phyloP scores from a whole-genome alignment of 2,888 invertebrate species.

The Romanomermis culicivorax region DNA sequence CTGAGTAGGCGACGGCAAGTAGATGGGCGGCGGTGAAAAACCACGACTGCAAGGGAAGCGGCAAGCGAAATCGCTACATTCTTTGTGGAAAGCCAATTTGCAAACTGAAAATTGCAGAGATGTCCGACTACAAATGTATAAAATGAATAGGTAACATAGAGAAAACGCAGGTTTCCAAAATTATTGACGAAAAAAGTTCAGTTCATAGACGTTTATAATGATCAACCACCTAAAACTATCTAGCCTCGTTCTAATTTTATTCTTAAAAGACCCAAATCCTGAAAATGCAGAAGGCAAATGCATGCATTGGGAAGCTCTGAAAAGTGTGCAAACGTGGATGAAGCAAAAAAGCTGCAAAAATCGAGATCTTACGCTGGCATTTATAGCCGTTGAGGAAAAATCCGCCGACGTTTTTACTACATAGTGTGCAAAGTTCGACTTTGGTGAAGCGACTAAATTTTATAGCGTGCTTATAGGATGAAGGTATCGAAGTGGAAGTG shows the following conservation, averaged over 20 bases:
- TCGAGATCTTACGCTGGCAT: conserved; percentile 40
- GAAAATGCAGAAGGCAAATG: too few relatives aligned
- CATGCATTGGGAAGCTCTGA: too few relatives aligned
- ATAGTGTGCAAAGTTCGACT: conserved; percentile 58
- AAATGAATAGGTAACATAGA: too few relatives aligned
- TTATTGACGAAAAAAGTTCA: too few relatives aligned
- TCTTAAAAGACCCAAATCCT: too few relatives aligned
- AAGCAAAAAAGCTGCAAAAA: too few relatives aligned
- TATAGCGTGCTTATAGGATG: neutral
- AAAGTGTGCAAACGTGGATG: too few relatives aligned
- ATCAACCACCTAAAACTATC: too few relatives aligned
- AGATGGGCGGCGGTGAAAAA: neutral
- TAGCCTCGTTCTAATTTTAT: neutral
- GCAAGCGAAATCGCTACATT: conserved; percentile 62
- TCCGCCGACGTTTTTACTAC: conserved; percentile 51
- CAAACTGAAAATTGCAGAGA: conserved; percentile 40
- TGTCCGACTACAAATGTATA: too few relatives aligned
- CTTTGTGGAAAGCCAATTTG: conserved; percentile 63
- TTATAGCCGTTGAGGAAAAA: conserved; percentile 37
- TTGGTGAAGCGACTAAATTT: conserved; percentile 34
- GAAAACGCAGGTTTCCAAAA: too few relatives aligned
- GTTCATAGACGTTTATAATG: too few relatives aligned
- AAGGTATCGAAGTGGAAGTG: too few relatives aligned
- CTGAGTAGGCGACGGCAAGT: neutral
- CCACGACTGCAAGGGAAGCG: conserved; percentile 29